A percentile compares a stretch with the other conserved stretches of the same genome.
phyloP scores from a whole-genome alignment of 2,113 vertebrate species.

The Brachirus orientalis region DNA sequence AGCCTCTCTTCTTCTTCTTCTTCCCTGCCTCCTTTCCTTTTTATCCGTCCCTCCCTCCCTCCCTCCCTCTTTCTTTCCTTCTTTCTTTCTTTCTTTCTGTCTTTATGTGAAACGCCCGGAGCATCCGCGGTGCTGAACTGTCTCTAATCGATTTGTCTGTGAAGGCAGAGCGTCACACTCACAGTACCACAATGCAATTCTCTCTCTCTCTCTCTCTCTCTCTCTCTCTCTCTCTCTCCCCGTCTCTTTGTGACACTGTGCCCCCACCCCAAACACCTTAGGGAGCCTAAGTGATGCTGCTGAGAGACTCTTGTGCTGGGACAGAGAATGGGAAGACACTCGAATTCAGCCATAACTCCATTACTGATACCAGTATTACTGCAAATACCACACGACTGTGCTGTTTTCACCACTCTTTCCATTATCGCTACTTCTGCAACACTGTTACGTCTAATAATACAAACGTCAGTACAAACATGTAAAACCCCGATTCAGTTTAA shows the following conservation, averaged over 20 bases:
- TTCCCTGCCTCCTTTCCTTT: constrained; percentile 1
- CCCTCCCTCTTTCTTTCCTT: constrained; percentile 11
- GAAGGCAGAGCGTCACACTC: constrained; percentile 85
- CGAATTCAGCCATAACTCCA: constrained; percentile 16
- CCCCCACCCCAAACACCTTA: constrained; percentile 82
- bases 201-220: constrained; percentile 54
- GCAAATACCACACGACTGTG: background rate
- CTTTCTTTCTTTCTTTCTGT: constrained; percentile 39
- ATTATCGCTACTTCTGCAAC: too few species aligned
- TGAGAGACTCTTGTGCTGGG: constrained; percentile 49
- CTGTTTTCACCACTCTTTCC: background rate
- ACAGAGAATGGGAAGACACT: constrained; percentile 42
- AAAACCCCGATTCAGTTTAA: too few species aligned
- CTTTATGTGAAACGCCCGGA: constrained; percentile 88
- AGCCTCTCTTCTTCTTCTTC: constrained; percentile 1
- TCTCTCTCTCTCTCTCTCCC: constrained; percentile 34
- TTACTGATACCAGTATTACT: background rate
- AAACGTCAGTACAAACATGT: too few species aligned
- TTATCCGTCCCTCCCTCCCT: constrained; percentile 9
- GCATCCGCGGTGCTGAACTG: constrained; percentile 91
- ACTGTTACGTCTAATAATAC: too few species aligned
- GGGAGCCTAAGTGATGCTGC: constrained; percentile 76
- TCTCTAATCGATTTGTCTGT: constrained; percentile 99
- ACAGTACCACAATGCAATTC: constrained; percentile 76
- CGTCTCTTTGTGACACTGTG: constrained; percentile 67